Evolutionary conservation across 2,797 vertebrate species (phyloP), one percentile per base, ranked within the genome.

Genomic region (Cercopithecus diana): DNA sequence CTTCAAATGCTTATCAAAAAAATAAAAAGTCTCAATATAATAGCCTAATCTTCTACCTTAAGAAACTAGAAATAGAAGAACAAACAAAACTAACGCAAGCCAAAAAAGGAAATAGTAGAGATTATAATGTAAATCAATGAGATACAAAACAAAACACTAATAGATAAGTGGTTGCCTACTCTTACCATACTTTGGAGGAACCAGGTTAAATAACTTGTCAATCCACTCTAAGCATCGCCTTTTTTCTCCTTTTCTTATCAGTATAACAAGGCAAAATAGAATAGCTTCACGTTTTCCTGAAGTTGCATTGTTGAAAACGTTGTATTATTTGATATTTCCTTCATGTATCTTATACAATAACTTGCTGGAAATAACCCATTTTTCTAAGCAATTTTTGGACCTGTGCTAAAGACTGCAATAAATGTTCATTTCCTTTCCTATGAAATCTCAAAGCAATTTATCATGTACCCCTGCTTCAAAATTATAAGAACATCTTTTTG

Each of bases 361-460:
- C 36, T 94, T 96, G 39, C 39, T 97, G 43, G 93, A 98, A 98
- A 96, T 39, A 45, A 76, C 2, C 3, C 14, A 28, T 22, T 98
- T 98, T 88, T 76, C 86, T 92, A 95, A 96, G 41, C 96, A 95
- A 97, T 94, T 88, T 94, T 17, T 45, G 64, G 64, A 55, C 58
- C 88, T 95, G 82, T 87, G 75, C 57, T 36, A 22, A 81, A 87
- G 92, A 87, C 55, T 52, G 77, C 33, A 26, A 86, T 97, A 70
- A 97, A 98, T 88, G 81, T 64, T 96, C 5, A 96, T 90, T 48
- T 81, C 61, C 81, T 81, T 90, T 85, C 91, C 92, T 98, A 97
- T 97, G 93, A 98, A 98, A 97, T 58, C 41, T 22, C 91, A 96
- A 75, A 93, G 52, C 94, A 96, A 97, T 70, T 80, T 90, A 24